Base-by-base conservation (phyloP, 2,888 invertebrate species). In the Coenonympha arcania region DNA sequence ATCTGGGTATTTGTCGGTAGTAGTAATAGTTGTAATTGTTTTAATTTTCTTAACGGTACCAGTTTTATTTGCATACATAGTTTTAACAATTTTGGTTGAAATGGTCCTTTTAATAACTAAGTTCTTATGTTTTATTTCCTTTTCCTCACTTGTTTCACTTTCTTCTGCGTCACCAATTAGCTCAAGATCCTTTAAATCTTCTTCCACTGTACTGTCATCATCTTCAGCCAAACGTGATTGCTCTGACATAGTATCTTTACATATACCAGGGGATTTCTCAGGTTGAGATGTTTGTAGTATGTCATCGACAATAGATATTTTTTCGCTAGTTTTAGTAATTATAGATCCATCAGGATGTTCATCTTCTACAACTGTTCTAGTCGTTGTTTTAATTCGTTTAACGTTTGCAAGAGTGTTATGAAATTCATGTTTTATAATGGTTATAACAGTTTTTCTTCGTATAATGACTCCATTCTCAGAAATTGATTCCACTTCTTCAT, bases 271-370 rank as follows among this genome's bases (percentile, higher is more conserved):
- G 9, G 37, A 19, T 22, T 49, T 13, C 34, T 52, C 50, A 41
- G 48, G 45, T 56, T 19, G 34, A 11, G 19, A 48, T 54, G 52
- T 24, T 26, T 58, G 56, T 8, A 74, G 41, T 47, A 43, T 56
- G 58, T 79, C 72, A 61, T 86, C 84, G 9, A 68, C 18, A 1
- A 79, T 58, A 11, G 79, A 76, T 30, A 79, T 67, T 57, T 78
- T 84, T 69, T 83, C 82, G 61, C 70, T 80, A 3, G 77, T 82
- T 61, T 79, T 82, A 22, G 74, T 79, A 9, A 76, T 68, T 1
- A 80, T 56, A 13, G 81, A 75, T 2, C 84, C 81, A 68, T 85
- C 82, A 6, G 80, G 79, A 53, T 80, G 67, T 64, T 77, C 77
- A 61, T 87, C 85, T 70, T 81, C 82, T 43, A 68, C 65, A 1